phyloP scores from a whole-genome alignment of 2,113 vertebrate species.

The Mohoua ochrocephala region DNA sequence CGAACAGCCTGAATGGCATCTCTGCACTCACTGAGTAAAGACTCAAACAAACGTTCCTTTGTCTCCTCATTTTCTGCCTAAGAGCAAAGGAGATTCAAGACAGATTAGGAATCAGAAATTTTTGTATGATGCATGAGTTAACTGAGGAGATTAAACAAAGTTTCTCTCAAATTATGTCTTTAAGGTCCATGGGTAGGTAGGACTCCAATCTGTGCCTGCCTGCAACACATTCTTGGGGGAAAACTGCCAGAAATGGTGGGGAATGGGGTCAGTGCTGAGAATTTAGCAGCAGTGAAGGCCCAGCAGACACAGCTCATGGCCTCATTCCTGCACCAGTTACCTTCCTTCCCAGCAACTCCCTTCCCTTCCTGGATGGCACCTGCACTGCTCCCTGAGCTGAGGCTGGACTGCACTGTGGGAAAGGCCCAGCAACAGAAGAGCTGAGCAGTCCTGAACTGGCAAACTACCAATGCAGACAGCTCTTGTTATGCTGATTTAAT shows the following conservation, averaged over 20 bases:
- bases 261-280: background rate
- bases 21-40: constrained; percentile 92
- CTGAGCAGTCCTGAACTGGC: background rate
- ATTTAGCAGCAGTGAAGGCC: background rate
- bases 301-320: background rate
- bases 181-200: background rate
- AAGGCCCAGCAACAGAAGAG: background rate
- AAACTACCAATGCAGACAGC: background rate
- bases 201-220: background rate
- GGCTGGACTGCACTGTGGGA: background rate
- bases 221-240: background rate
- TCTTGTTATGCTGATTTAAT: constrained; percentile 34
- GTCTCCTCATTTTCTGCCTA: constrained; percentile 93
- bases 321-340: background rate
- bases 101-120: background rate
- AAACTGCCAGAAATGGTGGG: background rate
- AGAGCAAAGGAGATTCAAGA: background rate
- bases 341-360: background rate
- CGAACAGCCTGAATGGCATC: constrained; percentile 95
- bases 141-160: background rate
- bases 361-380: background rate
- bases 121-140: background rate
- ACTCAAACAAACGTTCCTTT: constrained; percentile 95
- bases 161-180: background rate
- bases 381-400: background rate